Percentiles rank a stretch among this genome's conserved stretches.
phyloP scores from a whole-genome alignment of 2,888 invertebrate species.

The Eupithecia exiguata region DNA sequence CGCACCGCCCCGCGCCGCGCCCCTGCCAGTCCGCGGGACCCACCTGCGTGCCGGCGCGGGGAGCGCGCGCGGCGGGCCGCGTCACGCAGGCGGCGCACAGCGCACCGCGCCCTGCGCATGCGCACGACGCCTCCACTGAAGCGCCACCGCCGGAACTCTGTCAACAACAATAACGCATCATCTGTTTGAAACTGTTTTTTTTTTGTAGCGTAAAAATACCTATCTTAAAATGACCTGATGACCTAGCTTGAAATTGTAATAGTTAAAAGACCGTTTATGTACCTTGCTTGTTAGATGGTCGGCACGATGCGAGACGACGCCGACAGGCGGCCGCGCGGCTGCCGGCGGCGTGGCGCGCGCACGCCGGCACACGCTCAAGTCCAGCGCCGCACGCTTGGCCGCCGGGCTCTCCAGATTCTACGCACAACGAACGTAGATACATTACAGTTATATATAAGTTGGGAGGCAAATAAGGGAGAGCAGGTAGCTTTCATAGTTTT shows the following conservation, averaged over 20 bases:
- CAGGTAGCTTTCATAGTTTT: too few relatives aligned
- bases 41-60: conserved; percentile 95
- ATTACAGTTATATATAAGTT: too few relatives aligned
- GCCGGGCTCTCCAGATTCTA: conserved; percentile 51
- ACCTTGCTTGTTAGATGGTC: neutral
- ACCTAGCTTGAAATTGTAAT: neutral
- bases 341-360: conserved; percentile 9
- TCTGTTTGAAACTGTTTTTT: neutral
- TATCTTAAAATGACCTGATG: neutral
- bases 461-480: too few relatives aligned
- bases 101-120: conserved; percentile 83
- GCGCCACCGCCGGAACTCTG: conserved; percentile 20
- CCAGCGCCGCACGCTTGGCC: conserved; percentile 68
- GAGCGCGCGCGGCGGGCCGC: conserved; percentile 87
- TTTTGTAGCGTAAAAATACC: too few relatives aligned
- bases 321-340: conserved; percentile 16
- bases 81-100: conserved; percentile 86
- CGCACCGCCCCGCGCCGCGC: conserved; percentile 81
- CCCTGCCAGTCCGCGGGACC: conserved; percentile 46
- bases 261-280: neutral
- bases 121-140: conserved; percentile 85
- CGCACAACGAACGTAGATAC: neutral
- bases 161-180: neutral
- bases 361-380: conserved; percentile 52
- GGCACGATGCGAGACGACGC: conserved; percentile 8